Conservation (phyloP, 2,797 vertebrate species). For the Uromys caudimaculatus region DNA sequence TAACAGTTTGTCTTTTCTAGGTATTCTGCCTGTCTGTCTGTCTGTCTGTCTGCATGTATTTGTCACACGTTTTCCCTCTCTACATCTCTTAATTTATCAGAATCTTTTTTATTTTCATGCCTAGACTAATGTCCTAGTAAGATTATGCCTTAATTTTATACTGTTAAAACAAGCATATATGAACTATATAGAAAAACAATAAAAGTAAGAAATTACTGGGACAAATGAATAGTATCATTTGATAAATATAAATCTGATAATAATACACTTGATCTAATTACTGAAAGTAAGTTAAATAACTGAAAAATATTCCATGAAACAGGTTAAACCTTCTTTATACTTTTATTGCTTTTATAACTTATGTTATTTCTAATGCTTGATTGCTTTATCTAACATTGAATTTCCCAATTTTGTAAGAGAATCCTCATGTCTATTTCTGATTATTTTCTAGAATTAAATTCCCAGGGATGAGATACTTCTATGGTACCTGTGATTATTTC, state of each 20-base stretch:
- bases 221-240: not conserved
- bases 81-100: not conserved
- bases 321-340: not conserved
- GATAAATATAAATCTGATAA: not conserved
- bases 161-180: not conserved
- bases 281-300: slow-evolving; percentile 31
- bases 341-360: not conserved
- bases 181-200: not conserved
- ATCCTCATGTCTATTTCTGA: not conserved
- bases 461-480: not conserved
- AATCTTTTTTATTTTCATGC: not conserved
- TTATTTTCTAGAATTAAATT: slow-evolving; percentile 35
- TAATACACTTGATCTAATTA: not conserved
- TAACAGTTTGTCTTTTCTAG: not conserved
- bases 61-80: not conserved
- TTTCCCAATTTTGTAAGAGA: not conserved
- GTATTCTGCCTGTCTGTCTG: not conserved
- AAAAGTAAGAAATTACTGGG: not conserved
- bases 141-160: not conserved
- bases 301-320: not conserved
- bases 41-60: not conserved
- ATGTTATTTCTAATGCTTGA: not conserved
- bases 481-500: not conserved
- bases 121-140: not conserved
- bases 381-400: not conserved